Percentiles rank a stretch among this genome's conserved stretches.
These are phyloP conservation scores for Nasua narica DNA, from an alignment of 2,797 vertebrate genomes.

Conservation along the genomic window DNA sequence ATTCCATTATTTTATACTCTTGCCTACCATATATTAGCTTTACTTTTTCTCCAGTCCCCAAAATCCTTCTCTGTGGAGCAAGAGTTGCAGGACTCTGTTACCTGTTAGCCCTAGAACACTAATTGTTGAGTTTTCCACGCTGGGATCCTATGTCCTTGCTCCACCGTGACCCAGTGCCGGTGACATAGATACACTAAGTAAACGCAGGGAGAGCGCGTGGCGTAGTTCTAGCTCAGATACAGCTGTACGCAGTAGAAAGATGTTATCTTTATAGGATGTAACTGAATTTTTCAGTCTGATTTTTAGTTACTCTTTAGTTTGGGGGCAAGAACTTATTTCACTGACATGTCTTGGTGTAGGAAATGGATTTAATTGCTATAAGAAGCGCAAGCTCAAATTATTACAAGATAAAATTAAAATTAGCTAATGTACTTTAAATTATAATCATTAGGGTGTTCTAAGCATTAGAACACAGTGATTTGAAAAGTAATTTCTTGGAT, in stretches of 20 bases:
- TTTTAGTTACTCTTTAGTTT: not conserved
- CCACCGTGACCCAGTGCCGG: not conserved
- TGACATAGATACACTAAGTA: not conserved
- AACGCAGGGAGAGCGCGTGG: not conserved
- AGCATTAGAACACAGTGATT: not conserved
- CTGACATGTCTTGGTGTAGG: not conserved
- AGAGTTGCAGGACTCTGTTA: not conserved
- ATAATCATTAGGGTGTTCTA: not conserved
- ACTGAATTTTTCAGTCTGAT: not conserved
- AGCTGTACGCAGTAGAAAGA: not conserved
- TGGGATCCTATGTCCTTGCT: not conserved
- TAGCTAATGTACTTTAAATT: not conserved
- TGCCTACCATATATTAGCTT: not conserved
- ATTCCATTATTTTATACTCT: not conserved
- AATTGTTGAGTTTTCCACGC: not conserved
- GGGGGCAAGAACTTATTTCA: not conserved
- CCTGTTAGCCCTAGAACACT: not conserved
- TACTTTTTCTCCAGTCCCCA: not conserved
- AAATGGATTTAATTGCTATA: not conserved
- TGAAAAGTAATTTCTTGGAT: not conserved
- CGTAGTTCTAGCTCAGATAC: not conserved
- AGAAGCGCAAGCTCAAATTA: not conserved
- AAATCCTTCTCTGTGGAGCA: not conserved
- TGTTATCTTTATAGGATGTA: not conserved
- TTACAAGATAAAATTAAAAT: not conserved